Evolutionary conservation across 1,140 invertebrate species (phyloP).

Genomic region (Drosophila rhopaloa): DNA sequence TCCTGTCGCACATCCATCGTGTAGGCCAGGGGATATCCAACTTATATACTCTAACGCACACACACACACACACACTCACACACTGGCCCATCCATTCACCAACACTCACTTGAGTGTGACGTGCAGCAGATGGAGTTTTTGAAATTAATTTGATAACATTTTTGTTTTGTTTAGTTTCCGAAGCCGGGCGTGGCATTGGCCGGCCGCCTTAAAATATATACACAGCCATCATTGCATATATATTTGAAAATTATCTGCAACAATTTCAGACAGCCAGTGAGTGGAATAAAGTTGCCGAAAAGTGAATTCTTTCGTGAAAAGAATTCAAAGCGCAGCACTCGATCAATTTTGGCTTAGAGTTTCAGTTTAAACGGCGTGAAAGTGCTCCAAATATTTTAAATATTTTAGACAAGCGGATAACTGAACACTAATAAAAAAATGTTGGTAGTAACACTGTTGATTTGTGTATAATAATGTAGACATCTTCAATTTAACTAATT

Average conservation of each 20-base stretch:
- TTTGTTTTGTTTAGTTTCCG: constrained; percentile 49
- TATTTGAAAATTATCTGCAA: constrained; percentile 31
- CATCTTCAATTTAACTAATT: too few relatives aligned
- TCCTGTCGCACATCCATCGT: constrained; percentile 9
- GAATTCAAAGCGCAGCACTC: not conserved
- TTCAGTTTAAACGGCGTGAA: not conserved
- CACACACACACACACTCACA: not conserved
- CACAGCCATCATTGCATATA: constrained; percentile 5
- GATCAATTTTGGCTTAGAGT: constrained; percentile 7
- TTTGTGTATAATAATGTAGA: too few relatives aligned
- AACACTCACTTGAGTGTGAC: constrained; percentile 65
- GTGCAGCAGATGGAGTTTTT: constrained; percentile 78
- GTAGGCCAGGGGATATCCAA: constrained; percentile 36
- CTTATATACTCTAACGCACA: constrained; percentile 25
- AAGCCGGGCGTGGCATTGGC: constrained; percentile 12
- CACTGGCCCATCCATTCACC: constrained; percentile 22
- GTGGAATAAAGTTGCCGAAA: constrained; percentile 9
- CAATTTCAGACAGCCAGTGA: constrained; percentile 6
- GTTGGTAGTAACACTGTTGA: too few relatives aligned
- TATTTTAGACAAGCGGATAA: too few relatives aligned
- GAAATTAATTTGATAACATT: constrained; percentile 78
- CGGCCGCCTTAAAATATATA: constrained; percentile 9
- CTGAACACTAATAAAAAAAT: too few relatives aligned
- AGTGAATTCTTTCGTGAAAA: constrained; percentile 3
- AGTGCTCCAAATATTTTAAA: not conserved